A percentile compares a stretch with the other conserved stretches of the same genome.
Conservation (phyloP, 1,140 invertebrate species). For the Sweltsa coloradensis region DNA sequence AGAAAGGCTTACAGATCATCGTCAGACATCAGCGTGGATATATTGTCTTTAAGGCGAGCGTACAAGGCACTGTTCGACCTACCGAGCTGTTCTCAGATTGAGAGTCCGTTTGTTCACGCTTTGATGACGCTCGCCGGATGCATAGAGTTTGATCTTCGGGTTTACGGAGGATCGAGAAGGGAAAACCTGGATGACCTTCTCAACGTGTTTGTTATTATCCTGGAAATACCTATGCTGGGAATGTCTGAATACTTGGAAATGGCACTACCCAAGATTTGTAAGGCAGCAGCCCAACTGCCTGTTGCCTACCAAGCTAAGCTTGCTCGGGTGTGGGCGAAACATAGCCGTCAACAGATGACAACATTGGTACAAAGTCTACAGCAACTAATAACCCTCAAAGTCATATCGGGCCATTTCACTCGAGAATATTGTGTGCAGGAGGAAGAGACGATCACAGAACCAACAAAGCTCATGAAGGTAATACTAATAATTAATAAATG, state of each 20-base stretch:
- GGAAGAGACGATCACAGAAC: constrained; percentile 62
- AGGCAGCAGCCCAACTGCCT: constrained; percentile 58
- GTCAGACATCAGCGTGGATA: no score
- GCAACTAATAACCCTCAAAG: constrained; percentile 69
- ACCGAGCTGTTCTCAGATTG: no score
- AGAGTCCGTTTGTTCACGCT: constrained; percentile 71
- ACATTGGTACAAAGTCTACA: constrained; percentile 69
- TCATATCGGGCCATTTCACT: constrained; percentile 63
- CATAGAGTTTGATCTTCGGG: constrained; percentile 59
- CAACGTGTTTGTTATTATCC: constrained; percentile 76
- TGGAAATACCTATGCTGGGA: constrained; percentile 75
- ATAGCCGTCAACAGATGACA: constrained; percentile 53
- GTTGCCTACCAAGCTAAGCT: constrained; percentile 67
- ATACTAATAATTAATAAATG: no score
- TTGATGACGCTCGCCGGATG: constrained; percentile 57
- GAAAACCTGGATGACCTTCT: no score
- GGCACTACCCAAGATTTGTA: constrained; percentile 68
- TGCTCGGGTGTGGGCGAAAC: constrained; percentile 62
- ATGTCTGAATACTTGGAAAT: constrained; percentile 69
- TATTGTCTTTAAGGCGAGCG: no score
- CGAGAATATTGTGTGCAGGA: constrained; percentile 70
- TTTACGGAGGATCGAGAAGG: constrained; percentile 41
- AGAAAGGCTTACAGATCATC: no score
- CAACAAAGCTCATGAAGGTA: constrained; percentile 75
- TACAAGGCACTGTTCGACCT: no score